Percentiles rank a stretch among this genome's conserved stretches.
These are phyloP conservation scores for Grapholita molesta DNA, from an alignment of 1,140 invertebrate species.

Conservation along the genomic window DNA sequence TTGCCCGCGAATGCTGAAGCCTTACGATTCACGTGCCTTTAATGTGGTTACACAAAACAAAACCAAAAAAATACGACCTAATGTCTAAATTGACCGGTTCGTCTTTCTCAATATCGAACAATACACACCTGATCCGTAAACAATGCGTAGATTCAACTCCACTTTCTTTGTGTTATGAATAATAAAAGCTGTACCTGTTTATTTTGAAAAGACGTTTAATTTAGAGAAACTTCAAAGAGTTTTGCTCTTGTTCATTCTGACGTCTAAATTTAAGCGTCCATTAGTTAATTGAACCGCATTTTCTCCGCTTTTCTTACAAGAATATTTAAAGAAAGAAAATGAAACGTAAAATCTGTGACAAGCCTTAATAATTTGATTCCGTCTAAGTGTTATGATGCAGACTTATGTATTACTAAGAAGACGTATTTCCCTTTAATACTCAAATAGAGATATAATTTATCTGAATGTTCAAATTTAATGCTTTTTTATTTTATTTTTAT, in stretches of 20 bases:
- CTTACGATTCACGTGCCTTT: conserved; percentile 37
- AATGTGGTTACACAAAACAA: conserved; percentile 31
- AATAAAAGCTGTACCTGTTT: conserved; percentile 24
- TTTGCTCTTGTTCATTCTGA: conserved; percentile 9
- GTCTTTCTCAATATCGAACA: neutral
- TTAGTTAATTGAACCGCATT: conserved; percentile 28
- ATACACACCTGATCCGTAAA: conserved; percentile 7
- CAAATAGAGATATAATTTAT: too few species aligned
- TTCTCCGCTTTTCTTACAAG: conserved; percentile 17
- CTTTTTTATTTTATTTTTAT: neutral
- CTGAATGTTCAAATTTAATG: neutral
- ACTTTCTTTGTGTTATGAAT: conserved; percentile 22
- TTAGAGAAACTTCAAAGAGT: conserved; percentile 12
- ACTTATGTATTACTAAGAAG: too few species aligned
- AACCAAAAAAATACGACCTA: conserved; percentile 19
- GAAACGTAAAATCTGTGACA: conserved; percentile 21
- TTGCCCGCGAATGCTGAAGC: conserved; percentile 31
- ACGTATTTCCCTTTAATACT: too few species aligned
- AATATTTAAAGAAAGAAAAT: conserved; percentile 22
- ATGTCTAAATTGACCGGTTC: neutral
- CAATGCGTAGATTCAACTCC: conserved; percentile 3
- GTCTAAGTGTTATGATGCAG: neutral
- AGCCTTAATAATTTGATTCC: conserved; percentile 13
- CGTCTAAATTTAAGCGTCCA: conserved; percentile 17
- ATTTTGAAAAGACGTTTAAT: conserved; percentile 18